phyloP scores from a whole-genome alignment of 1,140 invertebrate species.

The Pseudomyrmex flavicornis region DNA sequence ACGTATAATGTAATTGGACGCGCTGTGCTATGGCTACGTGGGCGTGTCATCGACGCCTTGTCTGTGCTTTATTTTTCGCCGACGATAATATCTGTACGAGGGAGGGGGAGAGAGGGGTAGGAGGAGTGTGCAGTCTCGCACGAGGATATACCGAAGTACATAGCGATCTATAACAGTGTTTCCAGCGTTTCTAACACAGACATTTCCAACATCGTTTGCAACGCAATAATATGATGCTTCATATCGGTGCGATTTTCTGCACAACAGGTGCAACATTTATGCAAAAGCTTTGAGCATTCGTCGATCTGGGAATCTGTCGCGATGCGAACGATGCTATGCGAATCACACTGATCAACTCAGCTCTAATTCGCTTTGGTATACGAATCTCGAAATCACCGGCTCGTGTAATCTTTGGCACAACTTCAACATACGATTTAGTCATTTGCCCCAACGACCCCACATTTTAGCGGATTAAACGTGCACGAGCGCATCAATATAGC shows the following conservation, averaged over 20 bases:
- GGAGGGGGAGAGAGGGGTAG: conserved; percentile 16
- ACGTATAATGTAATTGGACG: conserved; percentile 67
- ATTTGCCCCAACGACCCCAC: conserved; percentile 15
- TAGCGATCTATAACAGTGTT: background rate
- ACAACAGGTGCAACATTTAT: background rate
- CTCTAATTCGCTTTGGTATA: conserved; percentile 28
- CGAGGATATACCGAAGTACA: conserved; percentile 3
- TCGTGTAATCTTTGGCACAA: conserved; percentile 32
- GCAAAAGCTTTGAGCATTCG: background rate
- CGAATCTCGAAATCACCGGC: conserved; percentile 45
- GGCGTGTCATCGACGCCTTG: conserved; percentile 59
- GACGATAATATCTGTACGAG: conserved; percentile 36
- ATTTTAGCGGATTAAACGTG: conserved; percentile 61
- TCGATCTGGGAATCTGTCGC: background rate
- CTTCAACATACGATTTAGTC: conserved; percentile 24
- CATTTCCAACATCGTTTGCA: background rate
- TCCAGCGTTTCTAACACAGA: background rate
- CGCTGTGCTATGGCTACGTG: conserved; percentile 50
- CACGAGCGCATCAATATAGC: conserved; percentile 24
- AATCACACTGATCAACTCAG: conserved; percentile 2
- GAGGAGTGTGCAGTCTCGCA: conserved; percentile 11
- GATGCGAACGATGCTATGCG: background rate
- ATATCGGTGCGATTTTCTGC: background rate
- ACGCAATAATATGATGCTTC: background rate
- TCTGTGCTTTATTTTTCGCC: conserved; percentile 59